These are phyloP conservation scores for Eurytoma californica DNA, from an alignment of 2,888 invertebrate species.

Conservation along the genomic window DNA sequence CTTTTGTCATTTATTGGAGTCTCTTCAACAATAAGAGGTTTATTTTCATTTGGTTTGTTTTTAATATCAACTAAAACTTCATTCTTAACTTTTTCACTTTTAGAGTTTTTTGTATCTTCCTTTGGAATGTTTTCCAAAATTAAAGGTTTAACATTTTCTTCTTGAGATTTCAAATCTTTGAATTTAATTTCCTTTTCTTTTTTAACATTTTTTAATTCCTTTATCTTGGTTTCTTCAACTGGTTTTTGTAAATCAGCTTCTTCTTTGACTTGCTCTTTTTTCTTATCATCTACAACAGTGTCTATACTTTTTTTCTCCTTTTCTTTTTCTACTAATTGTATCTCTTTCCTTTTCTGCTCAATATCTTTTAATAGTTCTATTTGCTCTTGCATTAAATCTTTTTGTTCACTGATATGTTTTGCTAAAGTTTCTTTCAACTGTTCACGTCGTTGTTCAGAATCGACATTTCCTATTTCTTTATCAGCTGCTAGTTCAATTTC, in stretches of 20 bases:
- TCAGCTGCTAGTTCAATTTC: conserved; percentile 76
- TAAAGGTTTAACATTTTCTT: too few relatives aligned
- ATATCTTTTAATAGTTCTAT: conserved; percentile 80
- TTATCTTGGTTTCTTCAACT: background rate
- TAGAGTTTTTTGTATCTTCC: background rate
- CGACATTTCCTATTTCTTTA: conserved; percentile 66
- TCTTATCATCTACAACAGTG: background rate
- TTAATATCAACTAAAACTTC: conserved; percentile 5
- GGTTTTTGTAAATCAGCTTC: background rate
- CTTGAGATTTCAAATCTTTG: too few relatives aligned
- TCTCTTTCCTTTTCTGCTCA: conserved; percentile 77
- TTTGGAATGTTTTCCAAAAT: conserved; percentile 7
- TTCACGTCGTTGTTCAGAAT: conserved; percentile 70
- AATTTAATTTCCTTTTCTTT: background rate
- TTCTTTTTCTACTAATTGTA: conserved; percentile 71
- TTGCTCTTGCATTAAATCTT: conserved; percentile 82
- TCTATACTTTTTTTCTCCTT: conserved; percentile 49
- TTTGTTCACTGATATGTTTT: conserved; percentile 82
- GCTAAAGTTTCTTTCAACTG: conserved; percentile 77
- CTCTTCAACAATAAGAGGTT: conserved; percentile 7
- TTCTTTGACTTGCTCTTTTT: conserved; percentile 1
- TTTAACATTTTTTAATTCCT: background rate
- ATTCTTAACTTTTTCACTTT: conserved; percentile 59
- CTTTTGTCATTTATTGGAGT: conserved; percentile 22
- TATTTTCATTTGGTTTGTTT: conserved; percentile 7